Evolutionary conservation across 2,888 invertebrate species (phyloP), one percentile per base, ranked within the genome.

Genomic region (Chromoteleia sp.): DNA sequence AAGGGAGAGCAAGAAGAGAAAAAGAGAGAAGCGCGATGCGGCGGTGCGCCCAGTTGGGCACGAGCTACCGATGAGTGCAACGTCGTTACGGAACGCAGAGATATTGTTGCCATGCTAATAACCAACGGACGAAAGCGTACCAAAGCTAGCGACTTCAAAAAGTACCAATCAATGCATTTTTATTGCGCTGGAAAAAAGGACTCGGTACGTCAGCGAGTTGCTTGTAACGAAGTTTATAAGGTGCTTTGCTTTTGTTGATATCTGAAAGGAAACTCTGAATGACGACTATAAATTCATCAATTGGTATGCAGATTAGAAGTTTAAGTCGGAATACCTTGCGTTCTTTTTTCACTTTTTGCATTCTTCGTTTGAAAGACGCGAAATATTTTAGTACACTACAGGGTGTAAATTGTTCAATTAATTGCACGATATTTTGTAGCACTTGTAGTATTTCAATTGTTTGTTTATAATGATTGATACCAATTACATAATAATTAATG

Each of bases 71-170:
- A 61, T 29, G 70, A 77, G 41, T 19, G 68, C 52, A 54, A 25
- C 56, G 17, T 63, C 70, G 77, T 77, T 77, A 63, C 21, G 45
- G 63, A 54, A 68, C 39, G 36, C 43, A 17, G 25, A 15, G 68
- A 50, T 59, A 68, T 68, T 54, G 76, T 68, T 70, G 30, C 63
- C 52, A 43, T 36, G 59, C 43, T 67, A 61, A 54, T 70, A 39
- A 39, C 21, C 48, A 54, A 19, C 65, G 10, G 36, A 65, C 41
- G 58, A 61, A 68, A 56, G 70, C 30, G 45, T 52, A 54, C 0
- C 25, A 56, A 58, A 75, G 30, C 19, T 50, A n/a, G 17, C 5
- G 50, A 50, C 50, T 45, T 29, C 21, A n/a, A 25, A 41, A 52
- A 39, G 33, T 48, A 30, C 29, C 36, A 52, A 54, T 54, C 52